phyloP scores from a whole-genome alignment of 2,113 vertebrate species.

The Atractosteus spatula region DNA sequence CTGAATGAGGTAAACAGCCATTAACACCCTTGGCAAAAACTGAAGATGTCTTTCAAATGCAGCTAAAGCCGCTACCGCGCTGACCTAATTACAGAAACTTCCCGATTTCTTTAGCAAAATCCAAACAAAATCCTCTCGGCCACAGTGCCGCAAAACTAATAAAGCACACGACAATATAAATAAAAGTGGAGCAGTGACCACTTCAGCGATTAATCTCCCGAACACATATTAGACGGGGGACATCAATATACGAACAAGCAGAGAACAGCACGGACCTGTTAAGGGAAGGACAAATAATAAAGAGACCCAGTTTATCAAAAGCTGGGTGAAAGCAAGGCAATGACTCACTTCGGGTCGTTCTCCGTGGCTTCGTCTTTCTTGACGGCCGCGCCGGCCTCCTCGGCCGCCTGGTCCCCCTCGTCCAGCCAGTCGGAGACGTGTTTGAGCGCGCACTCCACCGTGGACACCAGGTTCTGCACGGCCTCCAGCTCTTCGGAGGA shows the following conservation, averaged over 20 bases:
- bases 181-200: too few relatives aligned
- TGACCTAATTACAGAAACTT: too few relatives aligned
- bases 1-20: slow-evolving; percentile 48
- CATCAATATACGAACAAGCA: neutral
- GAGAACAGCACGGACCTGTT: neutral
- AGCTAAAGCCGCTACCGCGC: too few relatives aligned
- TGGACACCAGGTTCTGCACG: slow-evolving; percentile 95
- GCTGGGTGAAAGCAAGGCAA: too few relatives aligned
- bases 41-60: too few relatives aligned
- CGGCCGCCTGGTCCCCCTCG: slow-evolving; percentile 59
- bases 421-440: slow-evolving; percentile 97
- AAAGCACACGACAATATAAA: too few relatives aligned
- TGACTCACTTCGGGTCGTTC: slow-evolving; percentile 74
- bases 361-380: slow-evolving; percentile 72
- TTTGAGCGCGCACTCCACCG: slow-evolving; percentile 93
- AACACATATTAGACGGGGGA: neutral
- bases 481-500: slow-evolving; percentile 94
- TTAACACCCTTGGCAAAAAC: too few relatives aligned
- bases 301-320: neutral
- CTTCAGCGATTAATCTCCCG: neutral
- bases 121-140: too few relatives aligned
- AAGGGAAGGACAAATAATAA: neutral
- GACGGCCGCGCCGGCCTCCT: slow-evolving; percentile 60
- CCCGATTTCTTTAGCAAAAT: too few relatives aligned
- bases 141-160: too few relatives aligned